Conservation (phyloP, 2,797 vertebrate genomes). For the Lophius americanus region DNA sequence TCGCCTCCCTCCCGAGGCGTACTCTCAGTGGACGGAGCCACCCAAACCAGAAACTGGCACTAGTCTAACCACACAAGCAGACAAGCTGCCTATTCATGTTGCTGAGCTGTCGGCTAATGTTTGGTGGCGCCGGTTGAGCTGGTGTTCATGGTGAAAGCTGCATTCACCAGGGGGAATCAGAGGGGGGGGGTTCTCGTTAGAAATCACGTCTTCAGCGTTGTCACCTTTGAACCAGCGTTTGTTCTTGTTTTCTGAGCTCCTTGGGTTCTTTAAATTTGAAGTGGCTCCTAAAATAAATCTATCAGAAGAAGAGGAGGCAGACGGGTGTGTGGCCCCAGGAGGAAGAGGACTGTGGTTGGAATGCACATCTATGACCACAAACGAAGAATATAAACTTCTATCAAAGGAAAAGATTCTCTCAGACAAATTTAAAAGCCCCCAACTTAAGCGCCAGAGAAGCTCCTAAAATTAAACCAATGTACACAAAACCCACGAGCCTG, state of each 20-base stretch:
- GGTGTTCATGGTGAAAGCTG: slow-evolving; percentile 27
- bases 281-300: neutral
- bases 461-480: neutral
- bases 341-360: neutral
- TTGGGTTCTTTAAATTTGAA: neutral
- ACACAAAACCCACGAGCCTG: slow-evolving; percentile 8
- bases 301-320: neutral
- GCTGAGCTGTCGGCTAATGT: slow-evolving; percentile 5
- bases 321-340: neutral
- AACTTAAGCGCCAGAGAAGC: neutral
- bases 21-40: neutral
- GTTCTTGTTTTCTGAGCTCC: neutral
- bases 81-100: slow-evolving; percentile 55
- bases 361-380: neutral
- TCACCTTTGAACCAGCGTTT: neutral
- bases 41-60: slow-evolving; percentile 34
- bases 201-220: neutral
- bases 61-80: slow-evolving; percentile 27
- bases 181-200: too few species aligned
- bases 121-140: slow-evolving; percentile 1
- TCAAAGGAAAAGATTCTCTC: neutral
- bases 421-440: neutral
- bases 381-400: neutral
- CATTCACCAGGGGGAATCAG: neutral
- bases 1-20: neutral